Percentiles rank a stretch among this genome's conserved stretches.
Evolutionary conservation across 2,113 vertebrate genomes (phyloP).

Genomic region (Jacana jacana): DNA sequence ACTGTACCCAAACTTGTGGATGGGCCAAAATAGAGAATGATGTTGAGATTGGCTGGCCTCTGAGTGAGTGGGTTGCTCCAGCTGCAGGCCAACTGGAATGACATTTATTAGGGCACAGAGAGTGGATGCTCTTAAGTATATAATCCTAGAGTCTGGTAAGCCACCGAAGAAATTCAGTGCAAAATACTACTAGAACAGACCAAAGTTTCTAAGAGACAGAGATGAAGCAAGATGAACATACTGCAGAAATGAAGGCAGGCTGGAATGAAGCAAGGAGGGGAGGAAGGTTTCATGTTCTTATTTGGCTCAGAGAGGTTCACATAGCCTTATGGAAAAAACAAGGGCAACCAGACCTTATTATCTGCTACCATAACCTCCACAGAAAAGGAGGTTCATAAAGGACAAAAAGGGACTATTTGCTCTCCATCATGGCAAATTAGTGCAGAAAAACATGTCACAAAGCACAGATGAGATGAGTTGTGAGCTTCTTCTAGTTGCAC

Average conservation of each 20-base stretch:
- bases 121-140: background rate
- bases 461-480: background rate
- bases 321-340: fast-evolving
- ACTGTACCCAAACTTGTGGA: background rate
- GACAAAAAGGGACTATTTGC: background rate
- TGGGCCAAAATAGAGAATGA: background rate
- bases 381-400: background rate
- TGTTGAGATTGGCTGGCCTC: background rate
- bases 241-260: background rate
- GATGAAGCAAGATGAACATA: background rate
- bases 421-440: background rate
- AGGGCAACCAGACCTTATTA: background rate
- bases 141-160: background rate
- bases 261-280: background rate
- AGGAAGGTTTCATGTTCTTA: background rate
- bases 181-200: background rate
- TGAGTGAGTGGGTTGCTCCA: background rate
- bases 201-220: background rate
- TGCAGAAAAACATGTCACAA: background rate
- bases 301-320: background rate
- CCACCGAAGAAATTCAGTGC: background rate
- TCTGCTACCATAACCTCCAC: background rate
- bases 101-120: background rate
- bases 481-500: background rate
- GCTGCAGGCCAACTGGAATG: background rate